Conservation (phyloP, 2,797 vertebrate genomes). For the Acrossocheilus wenchowensis region DNA sequence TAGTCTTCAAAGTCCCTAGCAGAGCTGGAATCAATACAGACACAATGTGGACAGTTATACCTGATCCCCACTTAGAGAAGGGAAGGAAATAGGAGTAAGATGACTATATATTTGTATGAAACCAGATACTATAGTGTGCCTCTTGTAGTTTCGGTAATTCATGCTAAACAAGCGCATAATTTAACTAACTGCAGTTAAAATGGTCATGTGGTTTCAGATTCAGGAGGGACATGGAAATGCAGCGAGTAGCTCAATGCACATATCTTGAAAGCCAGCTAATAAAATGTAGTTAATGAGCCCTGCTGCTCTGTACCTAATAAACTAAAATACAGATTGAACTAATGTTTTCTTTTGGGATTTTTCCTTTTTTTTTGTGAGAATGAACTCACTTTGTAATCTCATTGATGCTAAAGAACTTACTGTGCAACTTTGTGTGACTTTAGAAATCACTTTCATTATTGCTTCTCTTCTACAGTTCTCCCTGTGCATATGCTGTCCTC, state of each 20-base stretch:
- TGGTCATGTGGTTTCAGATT: conserved; percentile 23
- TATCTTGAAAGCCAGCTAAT: conserved; percentile 32
- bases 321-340: conserved; percentile 31
- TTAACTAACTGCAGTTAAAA: conserved; percentile 13
- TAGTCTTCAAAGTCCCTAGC: conserved; percentile 32
- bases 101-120: conserved; percentile 31
- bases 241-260: conserved; percentile 20
- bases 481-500: not conserved
- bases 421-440: conserved; percentile 15
- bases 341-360: conserved; percentile 25
- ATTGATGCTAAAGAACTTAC: conserved; percentile 19
- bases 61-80: conserved; percentile 36
- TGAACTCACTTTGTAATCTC: not conserved
- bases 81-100: conserved; percentile 6
- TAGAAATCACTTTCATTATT: conserved; percentile 11
- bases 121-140: conserved; percentile 10
- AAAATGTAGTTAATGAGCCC: conserved; percentile 35
- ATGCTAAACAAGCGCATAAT: not conserved
- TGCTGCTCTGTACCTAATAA: conserved; percentile 1
- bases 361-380: not conserved
- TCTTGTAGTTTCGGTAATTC: not conserved
- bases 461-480: conserved; percentile 21
- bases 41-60: conserved; percentile 18
- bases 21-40: conserved; percentile 45
- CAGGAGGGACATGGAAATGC: not conserved